Base-by-base conservation (phyloP, 2,888 invertebrate genomes). In the Pyralis farinalis region DNA sequence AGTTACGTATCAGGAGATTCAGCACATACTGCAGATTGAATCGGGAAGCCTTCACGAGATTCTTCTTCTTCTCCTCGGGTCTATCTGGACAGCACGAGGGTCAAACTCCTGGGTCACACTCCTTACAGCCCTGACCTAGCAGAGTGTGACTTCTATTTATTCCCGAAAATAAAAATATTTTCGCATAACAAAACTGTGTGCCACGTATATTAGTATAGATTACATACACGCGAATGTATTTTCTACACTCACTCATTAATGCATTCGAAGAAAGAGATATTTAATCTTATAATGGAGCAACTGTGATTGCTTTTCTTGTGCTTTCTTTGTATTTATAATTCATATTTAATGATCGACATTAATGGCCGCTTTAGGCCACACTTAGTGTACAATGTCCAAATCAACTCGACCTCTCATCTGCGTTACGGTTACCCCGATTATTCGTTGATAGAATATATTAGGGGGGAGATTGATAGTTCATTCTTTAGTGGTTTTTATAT, bases 301-400 rank as follows among this genome's bases (percentile, higher is more conserved):
- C 57, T 39, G 61, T 82, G 83, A 85, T 85, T 85, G 71, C 85
- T 79, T 82, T 84, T 81, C 84, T 84, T 53, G 73, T 72, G 78
- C 83, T 84, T 84, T 83, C 82, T 84, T 84, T 76, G 79, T 82
- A 84, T 84, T 86, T 85, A 86, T 87, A 87, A 87, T 86, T 85
- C 79, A 85, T 84, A 84, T 87, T 86, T 87, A 87, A 87, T 87
- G 84, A 87, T 86, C 81, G 75, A 80, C 84, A 78, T 81, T 86
- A 85, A 87, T 83, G 71, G 73, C 69, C 76, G 79, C 77, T 82
- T 83, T 75, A 69, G 75, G 75, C 75, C 63, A 55, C 55, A 53
- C 60, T 65, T 57, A 58, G 63, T 40, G 64, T 62, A 51, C 43
- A 55, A 40, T 43, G 49, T 47, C 85, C 76, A 77, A 12, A 47